Evolutionary conservation across 1,140 invertebrate genomes (phyloP), one percentile per base, ranked within the genome.

Genomic region (Choristoneura fumiferana): DNA sequence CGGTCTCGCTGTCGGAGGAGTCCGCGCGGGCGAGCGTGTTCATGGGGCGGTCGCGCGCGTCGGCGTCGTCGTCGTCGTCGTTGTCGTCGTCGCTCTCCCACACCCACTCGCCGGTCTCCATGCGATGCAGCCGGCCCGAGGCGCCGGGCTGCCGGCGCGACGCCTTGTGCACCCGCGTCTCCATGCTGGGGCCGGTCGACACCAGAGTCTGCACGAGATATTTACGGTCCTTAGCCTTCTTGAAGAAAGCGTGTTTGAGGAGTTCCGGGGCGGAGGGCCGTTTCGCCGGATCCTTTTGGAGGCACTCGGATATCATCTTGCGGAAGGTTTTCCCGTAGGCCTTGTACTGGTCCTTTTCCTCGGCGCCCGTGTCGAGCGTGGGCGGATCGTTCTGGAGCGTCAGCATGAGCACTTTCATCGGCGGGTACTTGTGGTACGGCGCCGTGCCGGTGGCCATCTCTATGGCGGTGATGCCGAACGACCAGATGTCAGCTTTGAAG

Each of bases 401-500:
- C 34, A 99, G 90, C 98, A 99, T 99, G 13, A 99, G 90, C 8
- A 99, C 97, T 89, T 99, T 99, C 98, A 99, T 99, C 0, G 99
- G 98, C n/a, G 98, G 98, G 89, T 98, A 99, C 86, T 99, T 99
- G 87, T 99, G 98, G 89, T 99, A 99, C 0, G 99, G 99, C 1
- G 99, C 99, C 10, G 98, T 99, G 15, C 99, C 99, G 13, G 98
- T 99, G 0, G 98, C 98, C 94, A 99, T 95, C 91, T 99, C 99
- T 67, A 99, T 99, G 0, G 98, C 98, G 1, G 98, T 99, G 52
- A 99, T 99, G 12, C 99, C 99, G 87, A 99, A 96, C 34, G 97
- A 99, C 99, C 99, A 99, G 67, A 99, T 99, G 81, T 99, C 99
- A 1, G 98, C 99, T 89, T 99, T 99, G 87, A 98, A 99, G 83